Evolutionary conservation across 1,140 invertebrate genomes (phyloP), one percentile per base, ranked within the genome.

Genomic region (Dufourea novaeangliae): DNA sequence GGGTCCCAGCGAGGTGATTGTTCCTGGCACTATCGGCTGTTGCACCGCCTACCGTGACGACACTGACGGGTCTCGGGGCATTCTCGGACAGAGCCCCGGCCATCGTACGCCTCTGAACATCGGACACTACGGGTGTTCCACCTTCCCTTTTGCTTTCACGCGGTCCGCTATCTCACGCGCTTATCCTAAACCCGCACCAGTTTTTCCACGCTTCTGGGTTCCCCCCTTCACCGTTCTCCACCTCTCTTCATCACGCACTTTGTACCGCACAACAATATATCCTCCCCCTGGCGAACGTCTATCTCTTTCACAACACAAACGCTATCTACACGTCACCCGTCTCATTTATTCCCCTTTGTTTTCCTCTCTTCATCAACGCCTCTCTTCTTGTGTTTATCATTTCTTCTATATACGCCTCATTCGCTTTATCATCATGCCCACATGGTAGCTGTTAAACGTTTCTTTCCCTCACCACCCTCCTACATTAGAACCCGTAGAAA

Each of bases 11-110:
- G 34, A 59, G 50, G 37, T 66, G 57, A 63, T 66, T 70, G 37
- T 22, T 85, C 59, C 79, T 86, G 25, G 66, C 52, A 25, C 68
- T 75, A 32, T 82, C 79, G 27, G 82, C 86, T 59, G 77, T 77
- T 12, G 81, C 84, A 70, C 88, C 88, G 68, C 90, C 90, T 59
- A 92, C 90, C 37, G 88, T 86, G 52, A 92, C 89, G 54, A 92
- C 89, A 81, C 91, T 92, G 75, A 92, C 89, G 32, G 91, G 90
- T 88, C 90, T 88, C 75, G 90, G 91, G 87, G 88, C 91, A 85
- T 90, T 91, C 87, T 90, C 90, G 76, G 89, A 89, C 82, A 90
- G 87, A 79, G 89, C 90, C 88, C 91, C 91, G 83, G 91, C 91
- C 91, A 92, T 92, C 68, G 77, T 90, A 86, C 86, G 84, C 64